Evolutionary conservation across 2,797 vertebrate genomes (phyloP).

Genomic region (Aulostomus chinensis): DNA sequence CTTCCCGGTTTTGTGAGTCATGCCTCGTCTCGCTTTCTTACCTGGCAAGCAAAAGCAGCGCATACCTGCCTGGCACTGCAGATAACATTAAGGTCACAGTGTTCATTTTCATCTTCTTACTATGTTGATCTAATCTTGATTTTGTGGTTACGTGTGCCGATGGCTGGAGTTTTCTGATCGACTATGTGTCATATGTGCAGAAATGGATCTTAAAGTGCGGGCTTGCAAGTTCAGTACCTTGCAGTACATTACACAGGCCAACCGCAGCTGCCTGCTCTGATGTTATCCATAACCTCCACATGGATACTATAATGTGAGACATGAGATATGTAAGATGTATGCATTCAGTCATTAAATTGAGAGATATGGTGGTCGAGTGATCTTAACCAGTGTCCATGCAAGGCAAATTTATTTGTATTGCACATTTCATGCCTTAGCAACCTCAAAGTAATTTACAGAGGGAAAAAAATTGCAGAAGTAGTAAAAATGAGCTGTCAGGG

Average conservation of each 20-base stretch:
- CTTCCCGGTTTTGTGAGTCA: constrained; percentile 51
- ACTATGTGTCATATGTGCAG: constrained; percentile 25
- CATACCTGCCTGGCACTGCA: constrained; percentile 54
- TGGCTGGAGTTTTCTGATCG: constrained; percentile 14
- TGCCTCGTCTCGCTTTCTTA: constrained; percentile 56
- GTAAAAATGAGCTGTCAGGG: no score
- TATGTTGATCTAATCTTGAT: constrained; percentile 35
- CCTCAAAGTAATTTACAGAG: no score
- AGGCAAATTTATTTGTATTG: no score
- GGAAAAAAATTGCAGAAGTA: no score
- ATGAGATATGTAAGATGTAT: constrained; percentile 31
- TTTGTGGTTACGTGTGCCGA: constrained; percentile 16
- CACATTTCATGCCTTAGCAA: no score
- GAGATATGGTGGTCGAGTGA: constrained; percentile 24
- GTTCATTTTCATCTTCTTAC: constrained; percentile 33
- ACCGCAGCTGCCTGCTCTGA: constrained; percentile 49
- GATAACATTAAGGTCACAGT: constrained; percentile 30
- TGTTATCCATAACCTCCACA: constrained; percentile 33
- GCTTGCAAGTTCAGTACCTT: constrained; percentile 15
- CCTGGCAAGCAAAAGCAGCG: constrained; percentile 48
- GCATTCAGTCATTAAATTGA: constrained; percentile 36
- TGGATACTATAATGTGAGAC: constrained; percentile 36
- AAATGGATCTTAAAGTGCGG: constrained; percentile 19
- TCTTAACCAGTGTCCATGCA: constrained; percentile 10
- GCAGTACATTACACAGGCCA: constrained; percentile 7